phyloP scores from a whole-genome alignment of 2,113 vertebrate genomes.

The Vidua chalybeata region DNA sequence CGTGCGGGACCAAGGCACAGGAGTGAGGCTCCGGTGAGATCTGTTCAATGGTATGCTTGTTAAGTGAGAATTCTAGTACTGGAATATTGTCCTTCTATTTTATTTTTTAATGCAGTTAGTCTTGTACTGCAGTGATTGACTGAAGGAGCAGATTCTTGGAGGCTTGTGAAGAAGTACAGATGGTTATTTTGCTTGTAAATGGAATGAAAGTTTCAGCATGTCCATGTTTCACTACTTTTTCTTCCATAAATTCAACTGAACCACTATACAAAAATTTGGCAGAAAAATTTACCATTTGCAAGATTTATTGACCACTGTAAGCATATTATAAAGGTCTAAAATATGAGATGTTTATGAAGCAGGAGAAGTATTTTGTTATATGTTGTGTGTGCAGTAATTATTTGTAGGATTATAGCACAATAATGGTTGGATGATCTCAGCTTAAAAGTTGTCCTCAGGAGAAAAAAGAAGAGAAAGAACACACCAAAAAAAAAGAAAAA shows the following conservation, averaged over 20 bases:
- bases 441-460: not conserved
- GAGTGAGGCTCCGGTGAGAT: not conserved
- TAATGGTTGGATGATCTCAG: not conserved
- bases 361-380: not conserved
- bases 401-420: not conserved
- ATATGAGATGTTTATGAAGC: not conserved
- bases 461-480: not conserved
- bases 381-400: not conserved
- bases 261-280: not conserved
- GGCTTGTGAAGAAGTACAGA: not conserved
- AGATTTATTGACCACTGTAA: not conserved
- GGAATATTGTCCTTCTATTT: not conserved
- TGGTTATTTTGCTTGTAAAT: not conserved
- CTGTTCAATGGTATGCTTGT: accelerated
- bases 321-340: not conserved
- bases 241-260: not conserved
- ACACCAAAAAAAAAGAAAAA: accelerated
- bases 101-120: not conserved
- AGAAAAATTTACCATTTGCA: not conserved
- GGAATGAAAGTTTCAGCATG: not conserved
- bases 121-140: not conserved
- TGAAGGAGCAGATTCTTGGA: not conserved
- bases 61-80: not conserved
- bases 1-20: not conserved
- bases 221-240: not conserved